Evolutionary conservation across 2,888 invertebrate genomes (phyloP).

Genomic region (Drosophila monieri): DNA sequence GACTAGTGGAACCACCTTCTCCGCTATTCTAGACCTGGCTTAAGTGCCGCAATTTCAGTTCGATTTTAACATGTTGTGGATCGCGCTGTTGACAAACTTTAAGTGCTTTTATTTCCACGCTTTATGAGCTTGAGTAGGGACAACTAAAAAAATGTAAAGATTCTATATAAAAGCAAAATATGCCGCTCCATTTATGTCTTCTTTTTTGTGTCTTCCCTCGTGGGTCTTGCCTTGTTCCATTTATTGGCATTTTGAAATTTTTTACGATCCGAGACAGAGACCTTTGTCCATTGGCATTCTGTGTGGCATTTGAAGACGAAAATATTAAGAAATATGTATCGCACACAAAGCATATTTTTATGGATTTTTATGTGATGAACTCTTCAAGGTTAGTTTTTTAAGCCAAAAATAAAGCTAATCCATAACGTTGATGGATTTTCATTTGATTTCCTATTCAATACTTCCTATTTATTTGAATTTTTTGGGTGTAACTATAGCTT

Average conservation of each 20-base stretch:
- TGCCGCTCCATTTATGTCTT: slow-evolving; percentile 63
- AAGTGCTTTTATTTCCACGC: slow-evolving; percentile 76
- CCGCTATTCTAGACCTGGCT: slow-evolving; percentile 25
- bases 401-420: background rate
- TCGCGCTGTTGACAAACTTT: slow-evolving; percentile 73
- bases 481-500: slow-evolving; percentile 5
- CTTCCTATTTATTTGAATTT: background rate
- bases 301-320: slow-evolving; percentile 61
- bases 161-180: slow-evolving; percentile 62
- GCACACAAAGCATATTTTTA: slow-evolving; percentile 51
- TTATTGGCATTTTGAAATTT: slow-evolving; percentile 65
- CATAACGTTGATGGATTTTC: background rate
- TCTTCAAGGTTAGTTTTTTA: slow-evolving; percentile 13
- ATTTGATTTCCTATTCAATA: background rate
- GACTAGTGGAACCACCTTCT: background rate
- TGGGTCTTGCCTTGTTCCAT: slow-evolving; percentile 39
- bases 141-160: slow-evolving; percentile 13
- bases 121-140: slow-evolving; percentile 57
- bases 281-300: slow-evolving; percentile 51
- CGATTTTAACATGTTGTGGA: slow-evolving; percentile 71
- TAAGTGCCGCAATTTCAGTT: slow-evolving; percentile 73
- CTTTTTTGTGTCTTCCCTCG: slow-evolving; percentile 10
- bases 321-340: slow-evolving; percentile 34
- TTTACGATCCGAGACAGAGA: slow-evolving; percentile 31
- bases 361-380: slow-evolving; percentile 52